Conservation (phyloP, 2,888 invertebrate genomes). For the Ethmia dodecea region DNA sequence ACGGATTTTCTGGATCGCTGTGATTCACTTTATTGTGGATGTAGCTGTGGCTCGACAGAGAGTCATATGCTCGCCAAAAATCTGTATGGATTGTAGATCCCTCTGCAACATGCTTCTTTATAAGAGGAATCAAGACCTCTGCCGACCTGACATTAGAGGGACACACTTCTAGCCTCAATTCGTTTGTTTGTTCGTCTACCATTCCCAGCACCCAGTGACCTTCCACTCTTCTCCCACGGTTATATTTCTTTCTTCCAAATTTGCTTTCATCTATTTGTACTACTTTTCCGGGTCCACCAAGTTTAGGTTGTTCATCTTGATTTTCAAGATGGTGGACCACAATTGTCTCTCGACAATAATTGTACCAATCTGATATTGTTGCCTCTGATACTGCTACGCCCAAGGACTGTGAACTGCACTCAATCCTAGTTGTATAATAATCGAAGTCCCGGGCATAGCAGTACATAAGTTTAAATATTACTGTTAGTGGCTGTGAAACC, state of each 20-base stretch:
- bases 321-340: neutral
- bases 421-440: neutral
- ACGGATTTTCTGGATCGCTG: no score
- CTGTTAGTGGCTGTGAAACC: neutral
- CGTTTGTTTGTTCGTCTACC: conserved; percentile 24
- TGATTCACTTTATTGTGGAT: conserved; percentile 20
- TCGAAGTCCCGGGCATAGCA: neutral
- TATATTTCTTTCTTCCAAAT: conserved; percentile 5
- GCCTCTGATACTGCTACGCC: neutral
- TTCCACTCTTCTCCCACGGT: conserved; percentile 6
- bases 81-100: conserved; percentile 22
- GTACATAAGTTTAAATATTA: neutral
- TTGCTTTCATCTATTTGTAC: no score
- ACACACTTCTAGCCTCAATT: conserved; percentile 26
- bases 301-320: neutral
- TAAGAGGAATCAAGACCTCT: conserved; percentile 22
- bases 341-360: neutral
- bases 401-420: neutral
- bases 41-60: conserved; percentile 16
- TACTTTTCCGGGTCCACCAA: neutral
- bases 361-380: neutral
- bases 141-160: conserved; percentile 21
- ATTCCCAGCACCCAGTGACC: conserved; percentile 24
- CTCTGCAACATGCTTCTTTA: conserved; percentile 22
- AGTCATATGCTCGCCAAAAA: conserved; percentile 20